Evolutionary conservation across 2,888 invertebrate species (phyloP), one percentile per base, ranked within the genome.

Genomic region (Lordiphosa andalusiaca): DNA sequence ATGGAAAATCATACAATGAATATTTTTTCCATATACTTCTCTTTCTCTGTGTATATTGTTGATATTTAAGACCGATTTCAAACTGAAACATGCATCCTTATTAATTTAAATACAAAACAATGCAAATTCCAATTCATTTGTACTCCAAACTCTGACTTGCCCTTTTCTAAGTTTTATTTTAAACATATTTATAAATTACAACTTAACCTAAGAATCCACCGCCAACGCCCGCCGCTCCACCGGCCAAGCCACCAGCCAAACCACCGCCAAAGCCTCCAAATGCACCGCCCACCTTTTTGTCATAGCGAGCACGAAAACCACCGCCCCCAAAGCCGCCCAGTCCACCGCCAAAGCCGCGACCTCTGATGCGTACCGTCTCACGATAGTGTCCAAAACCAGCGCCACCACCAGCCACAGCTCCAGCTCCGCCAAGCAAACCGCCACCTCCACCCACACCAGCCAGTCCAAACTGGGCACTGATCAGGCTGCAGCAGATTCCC

Each of bases 321-420:
- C 84, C 71, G 16, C 77, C 77, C 6, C 75, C 69, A 9, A 63
- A 53, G n/a, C 66, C 67, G 6, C 68, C 67, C 5, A 52, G 67
- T 0, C 73, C 77, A 38, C 77, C 74, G 0, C 87, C 86, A 48
- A 87, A 78, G 6, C 82, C 87, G 6, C 87, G 84, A 6, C 70
- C 74, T 37, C 76, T 61, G 1, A 87, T 49, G 0, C 69, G 69
- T 23, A 71, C 63, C 2, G 69, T 78, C 7, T 87, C 85, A 7
- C 71, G 87, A 68, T 84, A 85, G 49, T 70, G 84, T 36, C 84
- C 81, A 21, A 87, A 86, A 1, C 85, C 85, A 9, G 84, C 85
- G 10, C 81, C 74, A 1, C n/a, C 33, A n/a, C 71, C 73, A 2
- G 77, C 75, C n/a, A 53, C 50, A 6, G 37, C 50, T n/a, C 75